A percentile compares a stretch with the other conserved stretches of the same genome.
Evolutionary conservation across 2,113 vertebrate genomes (phyloP).

Genomic region (Rana temporaria): DNA sequence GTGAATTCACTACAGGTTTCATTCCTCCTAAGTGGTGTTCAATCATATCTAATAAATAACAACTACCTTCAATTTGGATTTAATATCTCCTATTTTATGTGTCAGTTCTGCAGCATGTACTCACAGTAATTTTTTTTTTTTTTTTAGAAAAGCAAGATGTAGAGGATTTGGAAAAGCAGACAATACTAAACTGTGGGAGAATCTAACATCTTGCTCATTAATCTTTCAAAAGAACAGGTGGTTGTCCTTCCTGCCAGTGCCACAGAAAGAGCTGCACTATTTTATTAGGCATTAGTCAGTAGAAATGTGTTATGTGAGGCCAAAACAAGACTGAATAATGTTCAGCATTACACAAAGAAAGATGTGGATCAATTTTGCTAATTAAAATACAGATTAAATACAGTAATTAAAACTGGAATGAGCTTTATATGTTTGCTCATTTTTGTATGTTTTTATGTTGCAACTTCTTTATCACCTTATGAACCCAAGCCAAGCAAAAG

Average conservation of each 20-base stretch:
- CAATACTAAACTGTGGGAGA: constrained; percentile 8
- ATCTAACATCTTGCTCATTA: constrained; percentile 5
- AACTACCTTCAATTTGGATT: neutral
- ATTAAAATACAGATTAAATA: neutral
- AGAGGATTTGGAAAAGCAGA: constrained; percentile 40
- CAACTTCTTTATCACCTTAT: constrained; percentile 52
- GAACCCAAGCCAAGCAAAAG: constrained; percentile 51
- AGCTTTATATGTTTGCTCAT: neutral
- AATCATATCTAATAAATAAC: no score
- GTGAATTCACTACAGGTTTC: no score
- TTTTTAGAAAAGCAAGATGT: constrained; percentile 24
- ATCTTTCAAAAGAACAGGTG: constrained; percentile 46
- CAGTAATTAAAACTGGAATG: neutral
- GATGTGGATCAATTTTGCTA: neutral
- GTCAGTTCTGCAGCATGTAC: constrained; percentile 4
- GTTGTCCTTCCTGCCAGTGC: constrained; percentile 50
- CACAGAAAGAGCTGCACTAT: constrained; percentile 50
- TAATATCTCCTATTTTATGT: neutral
- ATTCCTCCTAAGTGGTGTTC: no score
- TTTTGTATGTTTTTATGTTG: neutral
- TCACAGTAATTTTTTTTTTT: no score
- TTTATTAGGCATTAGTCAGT: constrained; percentile 37
- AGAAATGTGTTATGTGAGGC: constrained; percentile 44
- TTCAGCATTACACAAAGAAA: constrained; percentile 9
- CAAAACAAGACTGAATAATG: constrained; percentile 22